Base-by-base conservation (phyloP, 2,113 vertebrate species). In the Amia ocellicauda region DNA sequence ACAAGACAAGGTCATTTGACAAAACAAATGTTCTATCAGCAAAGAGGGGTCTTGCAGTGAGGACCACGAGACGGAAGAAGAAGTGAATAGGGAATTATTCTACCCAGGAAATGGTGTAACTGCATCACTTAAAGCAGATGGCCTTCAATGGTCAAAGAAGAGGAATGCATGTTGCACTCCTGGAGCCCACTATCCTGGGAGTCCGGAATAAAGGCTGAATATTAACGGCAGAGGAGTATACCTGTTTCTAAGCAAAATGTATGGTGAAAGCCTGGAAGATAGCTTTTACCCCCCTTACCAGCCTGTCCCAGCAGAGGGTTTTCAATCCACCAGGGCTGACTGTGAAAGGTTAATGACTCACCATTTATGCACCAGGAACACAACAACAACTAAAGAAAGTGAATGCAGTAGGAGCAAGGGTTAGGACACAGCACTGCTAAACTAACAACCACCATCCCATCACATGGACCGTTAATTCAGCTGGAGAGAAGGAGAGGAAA, bases 71-170 rank as follows among this genome's bases (percentile, higher is more conserved):
- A 17, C 51, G 60, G 19, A 62, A 62, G 47, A 7, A 11, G 27
- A 62, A 11, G 26, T 14, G 9, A 10, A 9, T 20, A 22, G 59
- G 59, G 24, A 47, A 16, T 26, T 28, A 27, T 20, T 49, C 19
- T 47, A 19, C 47, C 45, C 47, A 36, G 47, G 45, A 45, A 26
- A 50, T 11, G 19, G 3, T 26, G 29, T 61, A 62, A 62, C 26
- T 24, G 42, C 42, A 29, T 61, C 45, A 62, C 60, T 62, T 51
- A 61, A 61, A 28, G 3, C 60, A 54, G 20, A 54, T 23, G 51
- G 51, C 51, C n/a, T 47, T n/a, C 19, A 22, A 53, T 36, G 47
- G 28, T 31, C 20, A 23, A 29, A 19, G 31, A 29, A 50, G 47
- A 29, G 47, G 43, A 62, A 62, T n/a, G 24, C 47, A 52, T 62